These are phyloP conservation scores for Scaptomyza graminum DNA, from an alignment of 1,140 invertebrate genomes.

Conservation along the genomic window DNA sequence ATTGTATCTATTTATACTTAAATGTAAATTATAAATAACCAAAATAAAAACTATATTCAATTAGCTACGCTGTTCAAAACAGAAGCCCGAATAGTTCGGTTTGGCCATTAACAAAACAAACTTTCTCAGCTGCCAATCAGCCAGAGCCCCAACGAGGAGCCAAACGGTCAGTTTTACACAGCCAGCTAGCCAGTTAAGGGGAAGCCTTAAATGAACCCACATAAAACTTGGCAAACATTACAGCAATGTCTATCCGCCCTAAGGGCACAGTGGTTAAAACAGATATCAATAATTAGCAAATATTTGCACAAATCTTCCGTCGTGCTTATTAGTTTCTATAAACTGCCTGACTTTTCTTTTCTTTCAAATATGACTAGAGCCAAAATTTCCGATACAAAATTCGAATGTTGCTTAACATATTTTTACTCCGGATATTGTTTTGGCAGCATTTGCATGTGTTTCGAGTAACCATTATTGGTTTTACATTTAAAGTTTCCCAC, in stretches of 20 bases:
- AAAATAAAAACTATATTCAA: slow-evolving; percentile 61
- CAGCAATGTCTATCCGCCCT: slow-evolving; percentile 35
- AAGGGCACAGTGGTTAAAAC: slow-evolving; percentile 11
- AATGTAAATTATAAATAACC: slow-evolving; percentile 68
- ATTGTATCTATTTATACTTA: slow-evolving; percentile 19
- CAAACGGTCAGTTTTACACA: background rate
- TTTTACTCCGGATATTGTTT: no score
- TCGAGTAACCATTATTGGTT: background rate
- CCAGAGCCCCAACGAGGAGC: slow-evolving; percentile 18
- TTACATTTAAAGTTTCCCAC: slow-evolving; percentile 29
- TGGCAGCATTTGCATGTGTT: no score
- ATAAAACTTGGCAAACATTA: slow-evolving; percentile 68
- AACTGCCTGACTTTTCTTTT: no score
- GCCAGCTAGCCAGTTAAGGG: slow-evolving; percentile 7
- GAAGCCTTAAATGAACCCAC: slow-evolving; percentile 73
- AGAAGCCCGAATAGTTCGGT: slow-evolving; percentile 44
- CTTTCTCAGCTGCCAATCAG: slow-evolving; percentile 77
- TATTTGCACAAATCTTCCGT: no score
- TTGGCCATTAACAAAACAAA: slow-evolving; percentile 72
- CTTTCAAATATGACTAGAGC: no score
- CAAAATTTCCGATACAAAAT: no score
- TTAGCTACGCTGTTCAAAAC: slow-evolving; percentile 72
- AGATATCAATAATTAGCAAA: background rate
- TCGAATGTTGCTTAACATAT: no score
- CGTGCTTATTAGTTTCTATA: no score